phyloP scores from a whole-genome alignment of 2,888 invertebrate genomes.

The Apocheima hispidaria region DNA sequence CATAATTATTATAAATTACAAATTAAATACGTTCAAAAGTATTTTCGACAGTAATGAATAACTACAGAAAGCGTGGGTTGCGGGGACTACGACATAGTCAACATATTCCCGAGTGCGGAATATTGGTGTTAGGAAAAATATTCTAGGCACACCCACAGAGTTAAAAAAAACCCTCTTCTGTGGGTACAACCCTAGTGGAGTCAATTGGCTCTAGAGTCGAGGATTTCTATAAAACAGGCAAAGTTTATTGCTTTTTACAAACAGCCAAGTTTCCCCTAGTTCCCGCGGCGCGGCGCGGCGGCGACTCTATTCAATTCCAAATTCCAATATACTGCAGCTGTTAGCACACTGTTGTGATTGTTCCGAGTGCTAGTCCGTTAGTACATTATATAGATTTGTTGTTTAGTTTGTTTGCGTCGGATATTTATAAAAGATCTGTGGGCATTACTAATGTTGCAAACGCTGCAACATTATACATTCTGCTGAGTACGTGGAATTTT shows the following conservation, averaged over 20 bases:
- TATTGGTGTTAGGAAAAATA: too few species aligned
- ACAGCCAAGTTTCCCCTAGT: background rate
- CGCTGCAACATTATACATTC: too few species aligned
- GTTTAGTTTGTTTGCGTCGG: background rate
- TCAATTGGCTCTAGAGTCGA: background rate
- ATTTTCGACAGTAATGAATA: too few species aligned
- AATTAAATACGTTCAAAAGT: too few species aligned
- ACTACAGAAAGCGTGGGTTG: too few species aligned
- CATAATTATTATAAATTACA: too few species aligned
- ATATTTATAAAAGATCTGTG: background rate
- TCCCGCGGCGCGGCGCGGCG: background rate
- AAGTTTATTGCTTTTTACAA: background rate
- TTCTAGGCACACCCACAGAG: too few species aligned
- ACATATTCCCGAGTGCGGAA: too few species aligned
- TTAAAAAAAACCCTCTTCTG: too few species aligned
- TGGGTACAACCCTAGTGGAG: background rate
- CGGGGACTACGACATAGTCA: too few species aligned
- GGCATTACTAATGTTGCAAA: background rate
- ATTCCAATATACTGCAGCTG: too few species aligned
- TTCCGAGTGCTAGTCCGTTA: background rate
- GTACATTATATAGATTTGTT: background rate
- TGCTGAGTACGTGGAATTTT: too few species aligned
- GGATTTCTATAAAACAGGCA: background rate
- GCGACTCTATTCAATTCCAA: conserved; percentile 3
- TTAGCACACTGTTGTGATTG: conserved; percentile 3